Evolutionary conservation across 2,113 vertebrate genomes (phyloP).

Genomic region (Smithornis capensis): DNA sequence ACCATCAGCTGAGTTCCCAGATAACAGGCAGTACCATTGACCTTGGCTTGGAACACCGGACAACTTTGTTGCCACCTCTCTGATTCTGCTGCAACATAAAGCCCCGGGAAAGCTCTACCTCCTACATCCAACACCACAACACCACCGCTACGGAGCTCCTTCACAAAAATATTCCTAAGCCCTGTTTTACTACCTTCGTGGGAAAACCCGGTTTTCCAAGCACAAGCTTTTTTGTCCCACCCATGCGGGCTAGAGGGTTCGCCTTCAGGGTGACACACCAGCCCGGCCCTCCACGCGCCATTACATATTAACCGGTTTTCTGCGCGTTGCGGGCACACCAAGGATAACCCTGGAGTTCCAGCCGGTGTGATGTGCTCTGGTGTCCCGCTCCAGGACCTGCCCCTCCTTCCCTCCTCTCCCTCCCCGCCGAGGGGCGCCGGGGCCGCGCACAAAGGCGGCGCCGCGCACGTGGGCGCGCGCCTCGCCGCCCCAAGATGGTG

Average conservation of each 20-base stretch:
- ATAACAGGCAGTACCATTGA: background rate
- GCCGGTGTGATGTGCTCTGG: background rate
- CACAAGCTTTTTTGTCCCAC: accelerated
- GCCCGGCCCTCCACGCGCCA: background rate
- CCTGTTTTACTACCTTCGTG: accelerated
- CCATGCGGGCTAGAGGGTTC: no score
- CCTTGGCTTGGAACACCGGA: constrained; percentile 12
- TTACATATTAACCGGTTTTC: background rate
- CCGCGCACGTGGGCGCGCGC: background rate
- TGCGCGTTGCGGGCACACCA: background rate
- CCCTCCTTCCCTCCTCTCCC: accelerated
- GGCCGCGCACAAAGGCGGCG: background rate
- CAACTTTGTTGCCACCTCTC: background rate
- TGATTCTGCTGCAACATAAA: background rate
- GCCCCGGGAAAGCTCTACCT: background rate
- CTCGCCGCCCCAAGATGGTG: constrained; percentile 8
- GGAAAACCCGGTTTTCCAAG: background rate
- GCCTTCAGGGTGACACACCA: background rate
- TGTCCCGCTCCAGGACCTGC: accelerated
- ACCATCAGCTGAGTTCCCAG: background rate
- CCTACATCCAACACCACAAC: background rate
- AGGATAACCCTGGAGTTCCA: accelerated
- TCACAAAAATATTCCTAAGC: background rate
- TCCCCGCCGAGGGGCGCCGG: background rate
- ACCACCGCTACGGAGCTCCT: background rate